Conservation (phyloP, 1,140 invertebrate genomes). For the Drosophila kohkoa region DNA sequence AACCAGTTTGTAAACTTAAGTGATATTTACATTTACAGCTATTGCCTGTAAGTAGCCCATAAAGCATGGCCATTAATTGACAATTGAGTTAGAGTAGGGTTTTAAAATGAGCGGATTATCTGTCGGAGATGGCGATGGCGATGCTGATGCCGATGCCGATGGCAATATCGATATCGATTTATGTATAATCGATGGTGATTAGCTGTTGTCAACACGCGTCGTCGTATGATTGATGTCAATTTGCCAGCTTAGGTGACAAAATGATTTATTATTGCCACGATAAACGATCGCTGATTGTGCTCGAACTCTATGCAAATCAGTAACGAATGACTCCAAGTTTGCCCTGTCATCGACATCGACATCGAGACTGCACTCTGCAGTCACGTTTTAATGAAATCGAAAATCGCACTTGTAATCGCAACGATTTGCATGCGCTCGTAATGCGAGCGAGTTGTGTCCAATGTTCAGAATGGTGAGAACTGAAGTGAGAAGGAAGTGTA, state of each 20-base stretch:
- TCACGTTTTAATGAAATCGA: constrained; percentile 77
- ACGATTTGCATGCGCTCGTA: constrained; percentile 69
- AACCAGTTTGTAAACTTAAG: constrained; percentile 16
- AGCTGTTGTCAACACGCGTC: constrained; percentile 48
- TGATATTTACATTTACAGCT: constrained; percentile 8
- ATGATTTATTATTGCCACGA: constrained; percentile 71
- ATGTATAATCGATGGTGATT: constrained; percentile 48
- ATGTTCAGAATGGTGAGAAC: background rate
- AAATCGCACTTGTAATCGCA: constrained; percentile 68
- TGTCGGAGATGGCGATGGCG: background rate
- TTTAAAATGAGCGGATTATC: constrained; percentile 24
- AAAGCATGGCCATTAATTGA: constrained; percentile 9
- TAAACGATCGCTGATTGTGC: constrained; percentile 57
- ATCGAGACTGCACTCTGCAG: constrained; percentile 37
- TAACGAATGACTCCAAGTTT: constrained; percentile 19
- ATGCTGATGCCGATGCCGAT: constrained; percentile 34
- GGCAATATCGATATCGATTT: constrained; percentile 33
- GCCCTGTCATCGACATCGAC: constrained; percentile 28
- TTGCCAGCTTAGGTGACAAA: constrained; percentile 73
- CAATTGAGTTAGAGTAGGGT: constrained; percentile 19
- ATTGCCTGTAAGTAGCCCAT: constrained; percentile 1
- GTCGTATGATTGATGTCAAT: constrained; percentile 75
- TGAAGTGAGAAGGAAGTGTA: background rate
- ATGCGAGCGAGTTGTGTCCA: constrained; percentile 32
- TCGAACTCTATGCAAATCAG: constrained; percentile 71